Conservation (phyloP, 2,888 invertebrate species). For the Thereva nobilitata region DNA sequence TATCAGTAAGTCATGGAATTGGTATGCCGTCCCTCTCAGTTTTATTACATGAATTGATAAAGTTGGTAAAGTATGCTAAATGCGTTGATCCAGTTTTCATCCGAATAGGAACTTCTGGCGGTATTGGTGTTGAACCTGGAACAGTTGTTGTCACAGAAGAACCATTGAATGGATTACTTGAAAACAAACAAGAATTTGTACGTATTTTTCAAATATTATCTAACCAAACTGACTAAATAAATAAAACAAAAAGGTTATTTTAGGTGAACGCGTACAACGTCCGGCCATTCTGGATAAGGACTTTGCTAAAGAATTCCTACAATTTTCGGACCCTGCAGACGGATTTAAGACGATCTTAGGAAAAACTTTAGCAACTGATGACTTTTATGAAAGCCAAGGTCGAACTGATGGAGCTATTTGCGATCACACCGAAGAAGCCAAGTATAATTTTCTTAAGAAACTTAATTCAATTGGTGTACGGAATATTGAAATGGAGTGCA, state of each 20-base stretch:
- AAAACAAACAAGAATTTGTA: conserved; percentile 81
- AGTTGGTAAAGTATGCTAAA: conserved; percentile 89
- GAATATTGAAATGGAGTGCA: conserved; percentile 82
- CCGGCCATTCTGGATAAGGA: conserved; percentile 79
- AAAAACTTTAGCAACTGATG: conserved; percentile 76
- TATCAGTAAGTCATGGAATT: conserved; percentile 79
- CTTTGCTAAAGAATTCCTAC: conserved; percentile 59
- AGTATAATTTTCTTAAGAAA: conserved; percentile 64
- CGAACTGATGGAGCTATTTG: conserved; percentile 78
- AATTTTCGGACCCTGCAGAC: conserved; percentile 53
- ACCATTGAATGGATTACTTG: conserved; percentile 84
- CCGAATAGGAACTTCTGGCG: conserved; percentile 91
- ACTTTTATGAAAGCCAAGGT: conserved; percentile 82
- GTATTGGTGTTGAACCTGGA: conserved; percentile 86
- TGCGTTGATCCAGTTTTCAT: conserved; percentile 87
- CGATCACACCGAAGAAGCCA: conserved; percentile 66
- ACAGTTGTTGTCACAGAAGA: conserved; percentile 91
- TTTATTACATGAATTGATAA: conserved; percentile 93
- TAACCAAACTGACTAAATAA: neutral
- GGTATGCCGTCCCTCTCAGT: conserved; percentile 96
- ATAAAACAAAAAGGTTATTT: conserved; percentile 67
- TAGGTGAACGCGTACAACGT: conserved; percentile 78
- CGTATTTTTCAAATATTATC: conserved; percentile 48
- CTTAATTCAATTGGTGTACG: conserved; percentile 64
- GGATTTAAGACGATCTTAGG: conserved; percentile 64